Percentiles rank a stretch among this genome's conserved stretches.
phyloP scores from a whole-genome alignment of 2,797 vertebrate species.

The Apogon hyalosoma region DNA sequence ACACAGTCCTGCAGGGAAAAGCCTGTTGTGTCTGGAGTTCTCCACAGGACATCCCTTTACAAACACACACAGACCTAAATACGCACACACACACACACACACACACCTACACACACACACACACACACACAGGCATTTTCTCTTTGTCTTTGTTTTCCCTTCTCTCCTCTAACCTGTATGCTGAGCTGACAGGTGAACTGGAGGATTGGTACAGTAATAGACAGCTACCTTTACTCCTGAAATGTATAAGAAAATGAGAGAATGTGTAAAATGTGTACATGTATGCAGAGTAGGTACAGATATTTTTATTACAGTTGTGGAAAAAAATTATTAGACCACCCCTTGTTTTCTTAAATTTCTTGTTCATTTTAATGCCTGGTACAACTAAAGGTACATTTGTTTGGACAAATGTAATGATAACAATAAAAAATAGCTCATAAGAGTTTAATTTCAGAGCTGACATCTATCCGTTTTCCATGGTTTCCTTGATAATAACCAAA shows the following conservation, averaged over 20 bases:
- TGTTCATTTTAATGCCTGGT: too few relatives aligned
- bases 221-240: neutral
- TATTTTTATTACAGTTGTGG: too few relatives aligned
- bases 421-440: too few relatives aligned
- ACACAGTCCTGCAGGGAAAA: constrained; percentile 70
- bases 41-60: constrained; percentile 58
- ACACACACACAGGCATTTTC: neutral
- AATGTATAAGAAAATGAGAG: neutral
- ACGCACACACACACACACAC: neutral
- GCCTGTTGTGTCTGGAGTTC: constrained; percentile 73
- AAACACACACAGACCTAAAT: constrained; percentile 20
- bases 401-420: too few relatives aligned
- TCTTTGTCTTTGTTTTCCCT: constrained; percentile 39
- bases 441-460: too few relatives aligned
- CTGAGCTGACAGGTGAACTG: constrained; percentile 22
- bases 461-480: too few relatives aligned
- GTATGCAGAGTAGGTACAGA: too few relatives aligned
- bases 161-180: neutral
- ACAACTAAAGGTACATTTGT: too few relatives aligned
- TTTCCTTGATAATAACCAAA: too few relatives aligned
- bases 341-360: too few relatives aligned
- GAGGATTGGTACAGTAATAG: neutral
- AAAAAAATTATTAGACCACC: too few relatives aligned
- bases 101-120: neutral
- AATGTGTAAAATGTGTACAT: neutral